Percentiles rank a stretch among this genome's conserved stretches.
Evolutionary conservation across 2,113 vertebrate genomes (phyloP).

Genomic region (Rallus limicola): DNA sequence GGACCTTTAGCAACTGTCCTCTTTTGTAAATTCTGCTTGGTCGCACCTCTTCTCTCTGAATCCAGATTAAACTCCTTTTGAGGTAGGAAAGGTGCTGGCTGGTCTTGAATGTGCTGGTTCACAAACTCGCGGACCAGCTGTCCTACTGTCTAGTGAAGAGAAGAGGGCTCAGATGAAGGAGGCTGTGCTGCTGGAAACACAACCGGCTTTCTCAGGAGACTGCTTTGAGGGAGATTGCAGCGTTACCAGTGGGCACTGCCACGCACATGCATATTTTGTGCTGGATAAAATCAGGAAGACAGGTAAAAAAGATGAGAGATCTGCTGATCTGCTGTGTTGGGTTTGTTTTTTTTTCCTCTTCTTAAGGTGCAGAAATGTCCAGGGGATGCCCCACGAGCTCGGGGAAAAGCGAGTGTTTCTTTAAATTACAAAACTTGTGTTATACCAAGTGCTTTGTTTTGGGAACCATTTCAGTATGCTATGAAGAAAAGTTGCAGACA

Average conservation of each 20-base stretch:
- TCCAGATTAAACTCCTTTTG: background rate
- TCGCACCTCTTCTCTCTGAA: background rate
- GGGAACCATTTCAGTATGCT: conserved; percentile 57
- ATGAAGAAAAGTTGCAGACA: conserved; percentile 70
- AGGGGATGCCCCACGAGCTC: background rate
- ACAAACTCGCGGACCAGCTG: conserved; percentile 39
- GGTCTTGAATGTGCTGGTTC: background rate
- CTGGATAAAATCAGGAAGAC: conserved; percentile 63
- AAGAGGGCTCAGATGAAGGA: conserved; percentile 38
- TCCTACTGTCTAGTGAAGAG: conserved; percentile 19
- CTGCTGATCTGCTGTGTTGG: background rate
- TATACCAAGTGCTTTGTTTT: conserved; percentile 54
- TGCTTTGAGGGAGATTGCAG: conserved; percentile 41
- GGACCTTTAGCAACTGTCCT: background rate
- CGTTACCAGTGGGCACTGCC: conserved; percentile 15
- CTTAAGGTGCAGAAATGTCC: conserved; percentile 14
- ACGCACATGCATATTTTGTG: background rate
- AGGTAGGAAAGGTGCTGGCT: background rate
- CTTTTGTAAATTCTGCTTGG: background rate
- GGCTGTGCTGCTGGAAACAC: conserved; percentile 31
- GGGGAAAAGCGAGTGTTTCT: background rate
- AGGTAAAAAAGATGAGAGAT: conserved; percentile 1
- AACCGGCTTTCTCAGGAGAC: conserved; percentile 32
- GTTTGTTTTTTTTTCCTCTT: background rate
- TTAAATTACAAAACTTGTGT: conserved; percentile 58